Evolutionary conservation across 2,797 vertebrate species (phyloP).

Genomic region (Urophycis tenuis): DNA sequence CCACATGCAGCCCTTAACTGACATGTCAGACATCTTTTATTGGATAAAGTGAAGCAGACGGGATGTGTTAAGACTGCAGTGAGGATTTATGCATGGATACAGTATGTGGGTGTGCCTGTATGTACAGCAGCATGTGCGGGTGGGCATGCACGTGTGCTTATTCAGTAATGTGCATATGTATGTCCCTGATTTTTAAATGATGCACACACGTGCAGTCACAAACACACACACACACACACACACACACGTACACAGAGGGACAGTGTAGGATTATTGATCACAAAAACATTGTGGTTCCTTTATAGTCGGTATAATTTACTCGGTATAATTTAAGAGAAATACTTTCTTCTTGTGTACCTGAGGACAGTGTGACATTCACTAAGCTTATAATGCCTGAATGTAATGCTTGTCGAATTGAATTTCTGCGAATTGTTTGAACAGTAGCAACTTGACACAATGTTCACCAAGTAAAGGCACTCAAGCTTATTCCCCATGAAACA

Average conservation of each 20-base stretch:
- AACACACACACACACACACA: background rate
- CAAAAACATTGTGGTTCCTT: background rate
- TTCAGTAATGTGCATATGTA: background rate
- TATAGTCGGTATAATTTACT: background rate
- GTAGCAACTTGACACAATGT: background rate
- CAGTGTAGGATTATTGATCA: background rate
- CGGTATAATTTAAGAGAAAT: background rate
- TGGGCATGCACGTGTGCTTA: background rate
- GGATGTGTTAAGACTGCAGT: conserved; percentile 61
- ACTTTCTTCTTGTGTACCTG: background rate
- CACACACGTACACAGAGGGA: background rate
- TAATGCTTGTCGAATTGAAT: background rate
- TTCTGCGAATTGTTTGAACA: background rate
- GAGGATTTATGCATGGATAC: conserved; percentile 1
- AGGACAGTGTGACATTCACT: background rate
- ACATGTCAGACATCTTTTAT: conserved; percentile 79
- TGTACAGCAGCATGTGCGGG: background rate
- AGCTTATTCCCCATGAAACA: background rate
- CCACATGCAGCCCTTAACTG: conserved; percentile 74
- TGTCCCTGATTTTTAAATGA: background rate
- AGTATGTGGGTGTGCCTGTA: background rate
- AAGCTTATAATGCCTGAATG: too few species aligned
- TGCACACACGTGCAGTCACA: background rate
- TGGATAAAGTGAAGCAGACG: conserved; percentile 70
- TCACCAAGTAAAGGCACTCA: too few species aligned